Conservation (phyloP, 1,140 invertebrate genomes). For the Drosophila orosa region DNA sequence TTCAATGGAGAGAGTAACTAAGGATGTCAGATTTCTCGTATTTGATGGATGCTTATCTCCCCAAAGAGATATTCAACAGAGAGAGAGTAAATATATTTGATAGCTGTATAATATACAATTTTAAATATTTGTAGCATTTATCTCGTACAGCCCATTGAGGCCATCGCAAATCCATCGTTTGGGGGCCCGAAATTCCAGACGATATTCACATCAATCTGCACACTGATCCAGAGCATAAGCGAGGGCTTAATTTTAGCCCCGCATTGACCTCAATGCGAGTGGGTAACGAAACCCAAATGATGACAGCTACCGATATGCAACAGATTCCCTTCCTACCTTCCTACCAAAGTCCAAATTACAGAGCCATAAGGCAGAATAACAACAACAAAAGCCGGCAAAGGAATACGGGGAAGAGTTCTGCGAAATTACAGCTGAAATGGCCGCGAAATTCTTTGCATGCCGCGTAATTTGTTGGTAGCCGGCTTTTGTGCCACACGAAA, state of each 20-base stretch:
- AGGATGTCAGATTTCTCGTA: background rate
- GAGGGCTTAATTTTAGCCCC: slow-evolving; percentile 34
- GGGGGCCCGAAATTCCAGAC: slow-evolving; percentile 28
- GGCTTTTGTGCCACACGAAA: slow-evolving; percentile 64
- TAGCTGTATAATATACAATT: background rate
- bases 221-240: slow-evolving; percentile 43
- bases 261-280: slow-evolving; percentile 60
- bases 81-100: too few species aligned
- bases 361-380: slow-evolving; percentile 69
- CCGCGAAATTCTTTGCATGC: slow-evolving; percentile 80
- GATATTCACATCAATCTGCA: slow-evolving; percentile 44
- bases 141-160: background rate
- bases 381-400: slow-evolving; percentile 34
- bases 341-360: slow-evolving; percentile 64
- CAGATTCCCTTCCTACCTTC: slow-evolving; percentile 15
- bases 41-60: slow-evolving; percentile 1
- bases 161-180: slow-evolving; percentile 28
- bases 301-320: slow-evolving; percentile 79
- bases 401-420: slow-evolving; percentile 15
- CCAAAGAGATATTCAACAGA: background rate
- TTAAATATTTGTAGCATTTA: background rate
- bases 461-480: slow-evolving; percentile 81
- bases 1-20: slow-evolving; percentile 17
- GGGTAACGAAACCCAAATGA: slow-evolving; percentile 64
- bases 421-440: slow-evolving; percentile 58